Evolutionary conservation across 2,113 vertebrate species (phyloP).

Genomic region (Vulpes ferrilata): DNA sequence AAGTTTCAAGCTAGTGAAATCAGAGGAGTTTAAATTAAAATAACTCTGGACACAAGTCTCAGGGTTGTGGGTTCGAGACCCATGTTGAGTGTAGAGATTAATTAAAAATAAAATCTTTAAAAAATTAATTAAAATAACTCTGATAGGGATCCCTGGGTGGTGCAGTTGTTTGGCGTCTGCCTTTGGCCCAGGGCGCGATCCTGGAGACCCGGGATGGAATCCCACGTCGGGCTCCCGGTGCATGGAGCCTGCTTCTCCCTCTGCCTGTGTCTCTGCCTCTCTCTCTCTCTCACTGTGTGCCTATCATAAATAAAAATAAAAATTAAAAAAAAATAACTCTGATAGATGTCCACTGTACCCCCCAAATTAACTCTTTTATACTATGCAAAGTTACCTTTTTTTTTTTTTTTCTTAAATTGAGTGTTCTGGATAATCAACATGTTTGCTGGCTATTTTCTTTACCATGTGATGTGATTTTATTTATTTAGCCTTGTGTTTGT

Average conservation of each 20-base stretch:
- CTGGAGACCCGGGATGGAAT: too few species aligned
- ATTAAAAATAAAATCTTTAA: not conserved
- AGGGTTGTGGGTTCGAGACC: not conserved
- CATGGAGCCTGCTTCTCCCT: too few species aligned
- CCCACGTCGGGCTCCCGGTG: too few species aligned
- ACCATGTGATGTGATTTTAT: constrained; percentile 72
- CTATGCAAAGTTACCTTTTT: constrained; percentile 64
- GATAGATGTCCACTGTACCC: not conserved
- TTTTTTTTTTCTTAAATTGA: constrained; percentile 51
- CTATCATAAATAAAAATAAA: not conserved
- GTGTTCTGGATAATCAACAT: constrained; percentile 70
- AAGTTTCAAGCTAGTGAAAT: constrained; percentile 69
- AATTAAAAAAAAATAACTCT: constrained; percentile 51
- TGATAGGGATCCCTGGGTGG: not conserved
- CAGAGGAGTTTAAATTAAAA: constrained; percentile 69
- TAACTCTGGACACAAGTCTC: not conserved
- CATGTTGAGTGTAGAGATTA: not conserved
- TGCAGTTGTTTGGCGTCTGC: too few species aligned
- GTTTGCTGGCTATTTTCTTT: constrained; percentile 78
- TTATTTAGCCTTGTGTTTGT: constrained; percentile 70
- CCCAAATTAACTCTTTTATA: constrained; percentile 63
- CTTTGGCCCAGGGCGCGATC: too few species aligned
- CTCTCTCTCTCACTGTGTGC: too few species aligned
- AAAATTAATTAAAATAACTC: constrained; percentile 59
- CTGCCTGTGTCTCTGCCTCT: too few species aligned